These are phyloP conservation scores for Sipha flava DNA, from an alignment of 1,140 invertebrate species.

Conservation along the genomic window DNA sequence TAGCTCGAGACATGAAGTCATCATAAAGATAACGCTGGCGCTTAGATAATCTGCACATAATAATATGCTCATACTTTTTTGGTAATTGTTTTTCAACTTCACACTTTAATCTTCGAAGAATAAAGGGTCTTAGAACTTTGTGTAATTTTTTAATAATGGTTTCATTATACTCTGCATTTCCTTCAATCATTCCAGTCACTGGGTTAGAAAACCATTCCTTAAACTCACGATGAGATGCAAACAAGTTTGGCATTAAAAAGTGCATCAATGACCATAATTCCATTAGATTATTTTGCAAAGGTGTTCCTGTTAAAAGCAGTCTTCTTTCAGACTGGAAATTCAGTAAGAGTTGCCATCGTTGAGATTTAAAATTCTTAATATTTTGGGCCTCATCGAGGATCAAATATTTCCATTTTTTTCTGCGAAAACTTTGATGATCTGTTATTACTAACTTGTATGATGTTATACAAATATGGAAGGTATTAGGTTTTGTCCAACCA, in stretches of 20 bases:
- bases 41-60: conserved; percentile 93
- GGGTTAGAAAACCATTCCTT: conserved; percentile 99
- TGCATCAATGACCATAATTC: conserved; percentile 99
- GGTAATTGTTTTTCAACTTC: conserved; percentile 99
- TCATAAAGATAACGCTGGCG: conserved; percentile 96
- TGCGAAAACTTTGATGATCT: conserved; percentile 93
- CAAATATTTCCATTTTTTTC: conserved; percentile 98
- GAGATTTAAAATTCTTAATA: conserved; percentile 99
- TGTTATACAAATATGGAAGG: conserved; percentile 99
- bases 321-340: conserved; percentile 94
- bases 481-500: conserved; percentile 98
- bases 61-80: conserved; percentile 95
- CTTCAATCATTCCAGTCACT: conserved; percentile 96
- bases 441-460: conserved; percentile 99
- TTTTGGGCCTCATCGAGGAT: conserved; percentile 99
- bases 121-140: conserved; percentile 94
- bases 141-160: conserved; percentile 87
- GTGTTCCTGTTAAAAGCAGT: conserved; percentile 92
- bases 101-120: conserved; percentile 86
- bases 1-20: conserved; percentile 96
- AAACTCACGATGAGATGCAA: conserved; percentile 93
- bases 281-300: conserved; percentile 97
- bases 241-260: conserved; percentile 99
- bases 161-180: conserved; percentile 90
- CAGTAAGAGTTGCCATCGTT: conserved; percentile 93